Evolutionary conservation across 1,140 invertebrate genomes (phyloP).

Genomic region (Procambarus virginalis): DNA sequence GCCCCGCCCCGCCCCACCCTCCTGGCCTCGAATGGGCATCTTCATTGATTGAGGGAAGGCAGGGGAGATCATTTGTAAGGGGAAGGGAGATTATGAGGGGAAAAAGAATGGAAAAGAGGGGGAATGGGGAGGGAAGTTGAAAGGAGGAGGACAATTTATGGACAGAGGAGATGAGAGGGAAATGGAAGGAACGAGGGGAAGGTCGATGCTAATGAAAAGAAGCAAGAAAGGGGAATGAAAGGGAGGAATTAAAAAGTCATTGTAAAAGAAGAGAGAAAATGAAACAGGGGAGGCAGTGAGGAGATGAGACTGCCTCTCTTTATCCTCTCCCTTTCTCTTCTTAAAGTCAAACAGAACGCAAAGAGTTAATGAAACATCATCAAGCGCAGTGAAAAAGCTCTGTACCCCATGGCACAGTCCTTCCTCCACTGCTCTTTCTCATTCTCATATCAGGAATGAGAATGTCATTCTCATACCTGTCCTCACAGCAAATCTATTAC

Average conservation of each 20-base stretch:
- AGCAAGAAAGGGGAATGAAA: neutral
- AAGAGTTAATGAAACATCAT: too few relatives aligned
- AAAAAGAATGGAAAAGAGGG: neutral
- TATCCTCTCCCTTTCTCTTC: too few relatives aligned
- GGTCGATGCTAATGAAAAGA: neutral
- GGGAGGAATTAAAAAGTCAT: neutral
- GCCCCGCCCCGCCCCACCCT: too few relatives aligned
- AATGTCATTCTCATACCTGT: too few relatives aligned
- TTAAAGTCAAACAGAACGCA: too few relatives aligned
- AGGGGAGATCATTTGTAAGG: neutral
- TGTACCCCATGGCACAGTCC: too few relatives aligned
- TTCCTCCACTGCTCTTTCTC: too few relatives aligned
- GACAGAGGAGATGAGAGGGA: neutral
- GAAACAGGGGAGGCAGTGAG: neutral
- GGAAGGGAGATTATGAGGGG: neutral
- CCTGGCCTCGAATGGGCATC: neutral
- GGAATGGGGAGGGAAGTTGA: neutral
- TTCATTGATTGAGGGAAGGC: slow-evolving; percentile 17
- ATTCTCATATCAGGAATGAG: too few relatives aligned
- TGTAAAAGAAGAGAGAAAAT: neutral
- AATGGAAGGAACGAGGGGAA: neutral
- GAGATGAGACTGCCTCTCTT: neutral
- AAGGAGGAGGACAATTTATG: neutral
- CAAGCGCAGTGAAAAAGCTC: too few relatives aligned
- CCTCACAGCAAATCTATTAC: too few relatives aligned